Percentiles rank a stretch among this genome's conserved stretches.
These are phyloP conservation scores for Corythornis cristatus DNA, from an alignment of 2,113 vertebrate genomes.

Conservation along the genomic window DNA sequence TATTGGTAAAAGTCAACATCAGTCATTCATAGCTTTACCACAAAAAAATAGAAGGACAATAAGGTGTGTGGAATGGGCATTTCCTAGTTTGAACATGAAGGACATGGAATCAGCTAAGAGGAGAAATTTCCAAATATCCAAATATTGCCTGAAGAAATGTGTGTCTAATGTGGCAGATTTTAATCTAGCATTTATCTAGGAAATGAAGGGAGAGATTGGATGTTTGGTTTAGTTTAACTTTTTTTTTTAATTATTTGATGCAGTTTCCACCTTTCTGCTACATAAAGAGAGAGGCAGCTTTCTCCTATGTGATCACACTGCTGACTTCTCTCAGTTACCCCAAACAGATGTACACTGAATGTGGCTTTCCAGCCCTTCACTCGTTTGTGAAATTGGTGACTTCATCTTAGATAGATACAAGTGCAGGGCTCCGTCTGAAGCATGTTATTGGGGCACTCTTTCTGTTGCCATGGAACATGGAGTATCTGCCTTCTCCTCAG, in stretches of 20 bases:
- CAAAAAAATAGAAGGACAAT: accelerated
- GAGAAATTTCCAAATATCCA: neutral
- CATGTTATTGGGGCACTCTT: accelerated
- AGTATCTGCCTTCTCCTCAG: neutral
- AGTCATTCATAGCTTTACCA: neutral
- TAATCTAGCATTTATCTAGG: neutral
- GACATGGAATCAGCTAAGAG: accelerated
- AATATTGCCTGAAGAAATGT: neutral
- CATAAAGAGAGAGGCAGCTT: neutral
- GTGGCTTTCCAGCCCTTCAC: neutral
- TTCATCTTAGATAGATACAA: neutral
- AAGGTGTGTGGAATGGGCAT: neutral
- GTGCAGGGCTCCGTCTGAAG: neutral
- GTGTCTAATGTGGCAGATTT: neutral
- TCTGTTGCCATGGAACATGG: accelerated
- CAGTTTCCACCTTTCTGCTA: neutral
- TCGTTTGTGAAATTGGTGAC: neutral
- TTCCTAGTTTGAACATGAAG: neutral
- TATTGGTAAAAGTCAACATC: neutral
- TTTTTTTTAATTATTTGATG: neutral
- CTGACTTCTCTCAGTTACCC: neutral
- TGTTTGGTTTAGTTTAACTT: neutral
- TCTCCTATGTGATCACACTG: neutral
- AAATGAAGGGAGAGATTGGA: neutral
- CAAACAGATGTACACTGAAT: accelerated